phyloP scores from a whole-genome alignment of 2,797 vertebrate species.

The Ambastaia sidthimunki region DNA sequence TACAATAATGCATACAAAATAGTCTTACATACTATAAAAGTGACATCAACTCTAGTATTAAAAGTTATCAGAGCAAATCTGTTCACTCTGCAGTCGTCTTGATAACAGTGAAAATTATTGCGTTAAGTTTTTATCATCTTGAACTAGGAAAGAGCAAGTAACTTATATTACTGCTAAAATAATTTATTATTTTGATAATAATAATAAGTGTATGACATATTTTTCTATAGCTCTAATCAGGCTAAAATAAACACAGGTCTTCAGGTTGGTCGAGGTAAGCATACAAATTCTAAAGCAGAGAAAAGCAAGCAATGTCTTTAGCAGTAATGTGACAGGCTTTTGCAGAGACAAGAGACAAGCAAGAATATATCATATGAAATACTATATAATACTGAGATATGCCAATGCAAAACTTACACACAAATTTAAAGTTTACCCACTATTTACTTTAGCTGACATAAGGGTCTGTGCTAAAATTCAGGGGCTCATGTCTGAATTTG shows the following conservation, averaged over 20 bases:
- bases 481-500: background rate
- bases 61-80: constrained; percentile 27
- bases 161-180: constrained; percentile 10
- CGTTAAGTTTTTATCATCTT: background rate
- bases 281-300: background rate
- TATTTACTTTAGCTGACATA: background rate
- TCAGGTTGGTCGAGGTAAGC: background rate
- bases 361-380: no score
- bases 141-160: constrained; percentile 6
- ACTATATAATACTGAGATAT: background rate
- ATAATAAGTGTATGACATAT: constrained; percentile 10
- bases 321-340: background rate
- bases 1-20: constrained; percentile 7
- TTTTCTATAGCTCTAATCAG: constrained; percentile 7
- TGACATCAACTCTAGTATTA: background rate
- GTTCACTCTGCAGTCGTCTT: background rate
- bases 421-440: background rate
- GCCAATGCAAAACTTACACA: background rate
- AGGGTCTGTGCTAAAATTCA: background rate
- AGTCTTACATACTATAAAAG: background rate
- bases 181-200: background rate
- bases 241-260: background rate
- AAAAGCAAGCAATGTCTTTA: background rate
- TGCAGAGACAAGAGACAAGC: no score
- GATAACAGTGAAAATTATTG: constrained; percentile 1